Conservation (phyloP, 2,888 invertebrate species). For the Melinaea menophilus region DNA sequence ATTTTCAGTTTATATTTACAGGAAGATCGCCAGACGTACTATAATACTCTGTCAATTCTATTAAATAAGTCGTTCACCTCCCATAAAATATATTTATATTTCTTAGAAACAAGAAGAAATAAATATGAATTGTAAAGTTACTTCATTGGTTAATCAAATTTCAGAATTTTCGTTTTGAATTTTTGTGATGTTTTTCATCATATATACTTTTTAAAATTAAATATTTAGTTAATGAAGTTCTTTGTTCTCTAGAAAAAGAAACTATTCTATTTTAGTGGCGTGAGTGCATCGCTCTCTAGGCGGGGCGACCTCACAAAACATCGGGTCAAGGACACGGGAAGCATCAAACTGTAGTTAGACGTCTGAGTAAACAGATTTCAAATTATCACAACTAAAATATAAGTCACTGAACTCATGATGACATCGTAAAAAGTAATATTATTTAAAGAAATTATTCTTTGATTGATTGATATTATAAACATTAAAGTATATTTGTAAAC, state of each 20-base stretch:
- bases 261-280: slow-evolving; percentile 67
- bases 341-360: slow-evolving; percentile 21
- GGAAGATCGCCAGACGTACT: slow-evolving; percentile 9
- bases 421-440: slow-evolving; percentile 1
- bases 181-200: background rate
- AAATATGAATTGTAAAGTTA: slow-evolving; percentile 11
- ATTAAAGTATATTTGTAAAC: slow-evolving; percentile 35
- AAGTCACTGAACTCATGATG: slow-evolving; percentile 16
- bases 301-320: slow-evolving; percentile 38
- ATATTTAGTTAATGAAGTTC: slow-evolving; percentile 17
- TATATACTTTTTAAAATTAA: no score
- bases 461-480: background rate
- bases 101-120: slow-evolving; percentile 12
- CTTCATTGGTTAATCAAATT: slow-evolving; percentile 14
- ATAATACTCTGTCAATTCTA: slow-evolving; percentile 22
- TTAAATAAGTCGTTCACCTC: slow-evolving; percentile 31
- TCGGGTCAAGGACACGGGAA: slow-evolving; percentile 41
- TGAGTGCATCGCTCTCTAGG: slow-evolving; percentile 61
- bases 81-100: slow-evolving; percentile 19
- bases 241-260: slow-evolving; percentile 43
- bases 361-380: slow-evolving; percentile 22
- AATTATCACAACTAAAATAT: slow-evolving; percentile 21
- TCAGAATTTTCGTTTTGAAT: slow-evolving; percentile 11
- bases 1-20: slow-evolving; percentile 13
- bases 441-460: background rate